phyloP scores from a whole-genome alignment of 2,797 vertebrate species.

The Silurus lanzhouensis region DNA sequence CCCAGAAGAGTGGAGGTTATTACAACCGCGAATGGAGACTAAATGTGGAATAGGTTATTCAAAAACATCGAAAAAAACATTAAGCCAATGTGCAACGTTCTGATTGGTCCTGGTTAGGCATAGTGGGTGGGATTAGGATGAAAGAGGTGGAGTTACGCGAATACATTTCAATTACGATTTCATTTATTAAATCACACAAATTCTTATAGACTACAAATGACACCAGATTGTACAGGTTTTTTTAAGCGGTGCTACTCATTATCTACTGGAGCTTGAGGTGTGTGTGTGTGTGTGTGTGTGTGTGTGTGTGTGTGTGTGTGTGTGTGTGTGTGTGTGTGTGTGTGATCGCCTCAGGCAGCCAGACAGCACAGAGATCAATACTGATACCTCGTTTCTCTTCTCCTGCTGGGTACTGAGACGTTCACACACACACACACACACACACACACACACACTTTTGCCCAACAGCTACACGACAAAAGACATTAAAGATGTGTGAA shows the following conservation, averaged over 20 bases:
- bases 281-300: slow-evolving; percentile 30
- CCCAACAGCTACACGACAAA: neutral
- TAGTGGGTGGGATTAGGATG: neutral
- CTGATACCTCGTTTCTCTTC: neutral
- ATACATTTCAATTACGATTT: neutral
- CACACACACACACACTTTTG: neutral
- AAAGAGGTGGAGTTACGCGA: neutral
- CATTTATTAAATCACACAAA: neutral
- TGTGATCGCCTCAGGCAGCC: neutral
- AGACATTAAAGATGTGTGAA: neutral
- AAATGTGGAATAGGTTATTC: no score
- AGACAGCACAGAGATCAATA: slow-evolving; percentile 15
- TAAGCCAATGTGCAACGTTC: neutral
- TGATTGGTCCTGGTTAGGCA: neutral
- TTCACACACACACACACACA: neutral
- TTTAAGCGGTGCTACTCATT: neutral
- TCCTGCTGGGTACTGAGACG: slow-evolving; percentile 3
- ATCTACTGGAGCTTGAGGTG: neutral
- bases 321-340: slow-evolving; percentile 17
- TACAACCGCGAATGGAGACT: no score
- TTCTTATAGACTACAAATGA: neutral
- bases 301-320: slow-evolving; percentile 30
- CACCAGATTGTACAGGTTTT: neutral
- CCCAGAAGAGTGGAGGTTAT: no score
- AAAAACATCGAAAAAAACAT: no score